Evolutionary conservation across 2,888 invertebrate species (phyloP), one percentile per base, ranked within the genome.

Genomic region (Apotomis turbidana): DNA sequence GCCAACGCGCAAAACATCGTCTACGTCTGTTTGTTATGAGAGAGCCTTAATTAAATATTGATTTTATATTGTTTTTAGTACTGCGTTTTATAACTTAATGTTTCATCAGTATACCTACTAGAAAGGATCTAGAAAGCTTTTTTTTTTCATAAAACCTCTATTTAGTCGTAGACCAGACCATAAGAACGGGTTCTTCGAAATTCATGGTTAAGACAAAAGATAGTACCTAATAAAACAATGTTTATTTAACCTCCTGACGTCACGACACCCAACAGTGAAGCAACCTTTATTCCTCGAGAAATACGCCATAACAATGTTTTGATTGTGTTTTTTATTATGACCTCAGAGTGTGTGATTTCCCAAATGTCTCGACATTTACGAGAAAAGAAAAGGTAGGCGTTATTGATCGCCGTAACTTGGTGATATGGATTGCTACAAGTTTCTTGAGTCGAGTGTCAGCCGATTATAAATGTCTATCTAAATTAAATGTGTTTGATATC

Each of bases 311-410:
- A 38, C 52, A 38, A 38, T 63, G 63, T 63, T 63, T 63, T 63
- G 41, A 63, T 63, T 63, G 63, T 63, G 41, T 63, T 63, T 63
- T 52, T 63, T 63, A 63, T 63, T 15, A 54, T 54, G 41, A 63
- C 63, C 63, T 52, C 52, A 10, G 61, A 41, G 38, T 46, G 60
- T 60, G 46, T 60, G 60, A 63, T 63, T 63, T 63, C 63, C 63
- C 63, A 63, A 63, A 63, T 52, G 63, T 54, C 63, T 13, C 41
- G 63, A 63, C 63, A 63, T 63, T 52, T 41, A 13, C 13, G 52
- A 54, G 63, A 62, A 62, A 62, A 62, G n/a, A 62, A 52, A 36
- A 38, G 52, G 63, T 8, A 41, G 52, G 10, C 8, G 41, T 51
- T 63, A 63, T 63, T 54, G 63, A 63, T 52, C 63, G 63, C 63